phyloP scores from a whole-genome alignment of 2,113 vertebrate species.

The Rattus rattus region DNA sequence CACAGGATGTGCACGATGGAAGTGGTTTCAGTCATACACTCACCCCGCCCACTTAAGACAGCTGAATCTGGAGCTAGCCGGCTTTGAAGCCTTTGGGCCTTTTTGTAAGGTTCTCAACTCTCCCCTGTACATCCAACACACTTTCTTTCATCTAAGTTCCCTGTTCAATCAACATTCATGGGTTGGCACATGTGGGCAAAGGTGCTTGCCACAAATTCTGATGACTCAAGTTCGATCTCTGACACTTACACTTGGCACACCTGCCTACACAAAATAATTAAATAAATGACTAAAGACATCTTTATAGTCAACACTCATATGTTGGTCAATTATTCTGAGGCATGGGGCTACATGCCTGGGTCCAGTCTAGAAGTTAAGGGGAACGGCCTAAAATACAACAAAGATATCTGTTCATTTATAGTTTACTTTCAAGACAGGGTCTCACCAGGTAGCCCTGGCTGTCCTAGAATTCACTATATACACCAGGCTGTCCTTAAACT shows the following conservation, averaged over 20 bases:
- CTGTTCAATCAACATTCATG: background rate
- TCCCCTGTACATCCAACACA: background rate
- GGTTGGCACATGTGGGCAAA: background rate
- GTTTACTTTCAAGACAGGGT: background rate
- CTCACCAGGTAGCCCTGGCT: background rate
- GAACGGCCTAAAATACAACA: background rate
- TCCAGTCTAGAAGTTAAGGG: background rate
- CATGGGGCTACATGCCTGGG: background rate
- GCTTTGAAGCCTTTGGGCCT: background rate
- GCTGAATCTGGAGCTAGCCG: background rate
- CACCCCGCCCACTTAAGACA: background rate
- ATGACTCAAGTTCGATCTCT: background rate
- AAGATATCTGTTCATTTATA: background rate
- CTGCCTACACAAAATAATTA: background rate
- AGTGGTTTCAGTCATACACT: background rate
- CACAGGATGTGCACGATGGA: background rate
- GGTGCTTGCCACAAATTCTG: background rate
- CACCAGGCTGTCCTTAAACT: background rate
- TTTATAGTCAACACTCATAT: background rate
- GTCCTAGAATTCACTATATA: background rate
- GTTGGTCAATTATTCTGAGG: background rate
- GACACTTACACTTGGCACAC: too few species aligned
- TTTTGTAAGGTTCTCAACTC: background rate
- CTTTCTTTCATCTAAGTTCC: background rate
- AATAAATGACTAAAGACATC: background rate